Evolutionary conservation across 2,113 vertebrate species (phyloP), one percentile per base, ranked within the genome.

Genomic region (Trematomus loennbergii): DNA sequence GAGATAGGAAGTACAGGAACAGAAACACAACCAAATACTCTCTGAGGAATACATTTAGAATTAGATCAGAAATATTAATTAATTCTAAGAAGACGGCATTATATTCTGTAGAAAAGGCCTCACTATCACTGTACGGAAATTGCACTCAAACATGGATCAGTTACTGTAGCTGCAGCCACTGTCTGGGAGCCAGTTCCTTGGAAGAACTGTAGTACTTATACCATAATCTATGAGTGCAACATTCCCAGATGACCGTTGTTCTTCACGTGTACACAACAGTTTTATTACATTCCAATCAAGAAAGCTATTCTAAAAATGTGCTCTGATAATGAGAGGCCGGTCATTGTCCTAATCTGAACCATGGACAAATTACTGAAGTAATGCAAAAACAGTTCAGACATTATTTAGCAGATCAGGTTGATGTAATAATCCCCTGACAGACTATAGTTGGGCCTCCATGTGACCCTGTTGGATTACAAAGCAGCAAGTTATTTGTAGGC

Each of bases 111-210:
- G 88, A 88, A 92, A 76, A 88, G 63, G 60, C 75, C 78, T 82
- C 81, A 50, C 78, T 86, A 86, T 88, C 25, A 2, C 62, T 82
- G 85, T 87, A 11, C 73, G 77, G 88, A 91, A 89, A 88, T 84
- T 66, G 90, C 89, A 91, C 90, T 93, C 75, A 91, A 80, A 13
- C 46, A 58, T 53, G 63, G 82, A 91, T 89, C 84, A 81, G 82
- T 91, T 93, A 87, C 89, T 88, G 65, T 79, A 71, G 84, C 84
- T 80, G 84, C 78, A 78, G 78, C 68, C 36, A 46, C 78, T 3
- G 57, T 77, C 62, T 72, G 15, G 54, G 20, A 73, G 80, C 48
- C 74, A 46, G 55, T 92, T 92, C 82, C 71, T 65, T 59, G 84
- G 90, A 89, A 91, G 71, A 70, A 87, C 69, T 73, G 71, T 69